Evolutionary conservation across 1,140 invertebrate species (phyloP), one percentile per base, ranked within the genome.

Genomic region (Pseudoatta argentina): DNA sequence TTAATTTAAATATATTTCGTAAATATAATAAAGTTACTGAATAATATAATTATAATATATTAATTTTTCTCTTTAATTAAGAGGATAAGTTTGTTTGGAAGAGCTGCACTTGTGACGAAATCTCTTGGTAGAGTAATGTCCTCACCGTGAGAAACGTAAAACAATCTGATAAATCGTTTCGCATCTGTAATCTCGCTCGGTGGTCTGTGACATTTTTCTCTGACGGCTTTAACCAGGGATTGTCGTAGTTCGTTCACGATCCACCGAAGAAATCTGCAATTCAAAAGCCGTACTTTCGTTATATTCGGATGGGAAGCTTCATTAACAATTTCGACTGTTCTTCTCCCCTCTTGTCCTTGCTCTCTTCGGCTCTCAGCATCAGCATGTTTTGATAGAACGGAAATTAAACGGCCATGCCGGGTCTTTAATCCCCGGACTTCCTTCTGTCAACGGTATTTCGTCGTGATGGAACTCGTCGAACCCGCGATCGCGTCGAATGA

Each of bases 351-450:
- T 51, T 16, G 48, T 21, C 21, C 51, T 51, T 44, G 14, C 4
- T 55, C 24, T 2, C 30, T n/a, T 39, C 30, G 18, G 71, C 30
- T 16, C 57, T 69, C 69, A 48, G 14, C 24, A n/a, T n/a, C 39
- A 48, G 16, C 24, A 72, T 90, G 89, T 90, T 91, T 86, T 64
- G 77, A 67, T 77, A 53, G 73, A 59, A 30, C 82, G 89, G 86
- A 90, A 91, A 90, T 90, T 91, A 90, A 91, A 91, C 77, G 76
- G 82, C 39, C 61, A 34, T 53, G 53, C 69, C 64, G 59, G 10
- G 8, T 63, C 71, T 88, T 86, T 90, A 90, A 90, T 86, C 66
- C 75, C 24, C 61, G 51, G 53, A 71, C 57, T 85, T 89, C 63
- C 75, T 86, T 85, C 72, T 69, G 72, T 63, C 73, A 55, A 77